Base-by-base conservation (phyloP, 2,113 vertebrate genomes). In the Scomber scombrus region DNA sequence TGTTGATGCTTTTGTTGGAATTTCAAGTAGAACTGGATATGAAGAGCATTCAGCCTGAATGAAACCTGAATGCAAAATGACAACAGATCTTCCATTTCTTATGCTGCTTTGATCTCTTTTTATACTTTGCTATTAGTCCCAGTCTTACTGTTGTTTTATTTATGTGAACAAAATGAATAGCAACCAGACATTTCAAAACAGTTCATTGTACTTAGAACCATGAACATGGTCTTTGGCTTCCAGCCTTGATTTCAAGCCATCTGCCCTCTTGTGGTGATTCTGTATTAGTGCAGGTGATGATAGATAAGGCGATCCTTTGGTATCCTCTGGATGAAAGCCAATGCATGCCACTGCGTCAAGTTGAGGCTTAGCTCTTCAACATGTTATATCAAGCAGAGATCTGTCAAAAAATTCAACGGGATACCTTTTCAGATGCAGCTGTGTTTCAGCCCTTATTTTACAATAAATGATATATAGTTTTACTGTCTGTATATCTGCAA, bases 371-470 rank as follows among this genome's bases (percentile, higher is more conserved):
- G 58, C 34, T 65, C 0, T 14, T 67, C 7, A 71, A 80, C 85
- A 31, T 82, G 81, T 87, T 45, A 58, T 69, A 43, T 68, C 81
- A 88, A 70, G 84, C 64, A 43, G 34, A 47, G 19, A 62, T 56
- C 21, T 71, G 51, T 58, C 14, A 18, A 43, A 57, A 47, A 68
- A 64, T 12, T 29, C 55, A 19, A 21, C 13, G 0, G 5, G 1
- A 2, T 55, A 6, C 13, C 52, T 11, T 45, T 16, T 54, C 14
- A 75, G 4, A n/a, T 76, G 2, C 23, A 26, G 23, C 11, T 18
- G 0, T 68, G 16, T 61, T 19, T 31, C 19, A 51, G 47, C 50
- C 40, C 13, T n/a, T 13, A 21, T 0, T 0, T 52, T 34, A 54
- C 7, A n/a, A 31, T 15, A 74, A 19, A 68, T 26, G 60, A 64